Conservation (phyloP, 2,888 invertebrate species). For the Drosophila eohydei region DNA sequence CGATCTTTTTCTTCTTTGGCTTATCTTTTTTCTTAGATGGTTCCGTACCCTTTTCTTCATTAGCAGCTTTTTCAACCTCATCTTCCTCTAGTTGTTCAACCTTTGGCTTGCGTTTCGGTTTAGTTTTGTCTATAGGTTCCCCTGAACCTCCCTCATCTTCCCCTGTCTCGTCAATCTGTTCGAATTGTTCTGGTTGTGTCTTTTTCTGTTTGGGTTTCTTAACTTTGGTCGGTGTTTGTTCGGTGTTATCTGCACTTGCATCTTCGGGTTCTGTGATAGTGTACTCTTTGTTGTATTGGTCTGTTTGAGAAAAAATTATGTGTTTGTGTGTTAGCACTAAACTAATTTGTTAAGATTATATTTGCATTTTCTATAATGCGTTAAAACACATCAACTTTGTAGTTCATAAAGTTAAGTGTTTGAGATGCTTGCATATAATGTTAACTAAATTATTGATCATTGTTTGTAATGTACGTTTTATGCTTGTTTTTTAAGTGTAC, state of each 20-base stretch:
- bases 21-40: constrained; percentile 65
- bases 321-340: constrained; percentile 76
- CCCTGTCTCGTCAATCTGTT: constrained; percentile 78
- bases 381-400: constrained; percentile 65
- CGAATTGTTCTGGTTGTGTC: constrained; percentile 68
- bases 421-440: constrained; percentile 54
- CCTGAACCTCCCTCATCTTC: constrained; percentile 68
- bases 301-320: constrained; percentile 80
- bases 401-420: constrained; percentile 52
- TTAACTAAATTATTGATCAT: constrained; percentile 44
- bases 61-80: constrained; percentile 76
- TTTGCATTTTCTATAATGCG: constrained; percentile 77
- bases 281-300: constrained; percentile 83
- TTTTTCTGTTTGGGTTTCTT: constrained; percentile 78
- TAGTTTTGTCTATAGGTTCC: constrained; percentile 61
- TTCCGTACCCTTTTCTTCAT: constrained; percentile 42
- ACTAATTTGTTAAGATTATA: constrained; percentile 71
- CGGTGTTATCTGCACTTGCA: constrained; percentile 81
- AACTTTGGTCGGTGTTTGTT: constrained; percentile 81
- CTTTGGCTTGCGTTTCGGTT: constrained; percentile 79
- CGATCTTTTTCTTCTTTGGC: constrained; percentile 73
- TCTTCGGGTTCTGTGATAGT: constrained; percentile 85
- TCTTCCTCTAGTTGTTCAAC: constrained; percentile 67
- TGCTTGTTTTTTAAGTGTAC: constrained; percentile 25
- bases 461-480: constrained; percentile 42